Evolutionary conservation across 2,888 invertebrate species (phyloP).

Genomic region (Eristalis pertinax): DNA sequence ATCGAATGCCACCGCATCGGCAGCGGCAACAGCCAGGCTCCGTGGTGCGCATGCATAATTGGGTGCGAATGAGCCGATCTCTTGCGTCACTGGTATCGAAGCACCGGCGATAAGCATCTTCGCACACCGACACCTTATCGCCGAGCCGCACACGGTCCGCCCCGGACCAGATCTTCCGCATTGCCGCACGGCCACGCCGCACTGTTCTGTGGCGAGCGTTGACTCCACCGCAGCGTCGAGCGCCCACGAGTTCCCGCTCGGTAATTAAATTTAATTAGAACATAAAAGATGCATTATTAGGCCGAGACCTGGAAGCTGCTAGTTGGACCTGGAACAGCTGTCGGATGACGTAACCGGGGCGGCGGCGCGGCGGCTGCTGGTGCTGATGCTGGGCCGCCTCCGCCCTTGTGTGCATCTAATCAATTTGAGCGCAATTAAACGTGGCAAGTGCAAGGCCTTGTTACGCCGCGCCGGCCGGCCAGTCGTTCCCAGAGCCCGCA

Average conservation of each 20-base stretch:
- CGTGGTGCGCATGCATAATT: constrained; percentile 53
- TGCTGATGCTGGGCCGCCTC: not conserved
- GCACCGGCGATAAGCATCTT: not conserved
- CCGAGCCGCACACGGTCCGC: not conserved
- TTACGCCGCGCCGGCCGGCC: not conserved
- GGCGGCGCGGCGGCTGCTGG: not conserved
- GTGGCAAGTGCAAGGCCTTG: constrained; percentile 23
- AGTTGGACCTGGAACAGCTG: not conserved
- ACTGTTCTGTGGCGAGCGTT: not conserved
- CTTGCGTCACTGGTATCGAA: constrained; percentile 21
- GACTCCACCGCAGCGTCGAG: not conserved
- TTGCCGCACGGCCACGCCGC: constrained; percentile 24
- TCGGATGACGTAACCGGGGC: not conserved
- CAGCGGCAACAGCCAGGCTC: too few relatives aligned
- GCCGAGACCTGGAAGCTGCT: not conserved
- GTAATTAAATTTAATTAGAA: constrained; percentile 67
- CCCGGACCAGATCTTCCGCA: constrained; percentile 56
- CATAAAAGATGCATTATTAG: constrained; percentile 69
- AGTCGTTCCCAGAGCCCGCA: constrained; percentile 28
- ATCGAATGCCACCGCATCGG: not conserved
- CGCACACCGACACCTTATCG: constrained; percentile 7
- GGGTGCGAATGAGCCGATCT: constrained; percentile 65
- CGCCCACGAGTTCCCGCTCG: constrained; percentile 14
- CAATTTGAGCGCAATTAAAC: constrained; percentile 41
- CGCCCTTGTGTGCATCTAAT: constrained; percentile 48